Base-by-base conservation (phyloP, 64 coral and sea anemone species). In the Cladopsammia gracilis region DNA sequence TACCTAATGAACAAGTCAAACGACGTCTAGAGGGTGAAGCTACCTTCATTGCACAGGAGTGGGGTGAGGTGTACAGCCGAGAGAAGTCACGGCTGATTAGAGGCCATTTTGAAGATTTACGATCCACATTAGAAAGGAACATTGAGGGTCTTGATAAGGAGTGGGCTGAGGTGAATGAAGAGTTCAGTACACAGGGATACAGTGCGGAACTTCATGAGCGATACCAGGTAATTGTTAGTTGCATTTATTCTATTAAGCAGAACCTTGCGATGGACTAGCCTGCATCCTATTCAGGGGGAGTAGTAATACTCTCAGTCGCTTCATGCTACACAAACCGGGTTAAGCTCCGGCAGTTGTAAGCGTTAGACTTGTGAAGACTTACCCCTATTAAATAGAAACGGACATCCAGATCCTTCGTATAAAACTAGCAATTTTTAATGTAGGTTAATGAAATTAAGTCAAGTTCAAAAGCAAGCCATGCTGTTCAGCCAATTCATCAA, bases 1-100 rank as follows among this genome's bases (percentile, higher is more conserved):
- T 94, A 14, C 96, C 96, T 12, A 98, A 91, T 24, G 92, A 98
- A 58, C 82, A 94, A 77, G 79, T 94, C 49, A 98, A 94, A 68
- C 78, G 94, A 54, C 86, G 88, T 47, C 65, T 98, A 15, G 77
- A 61, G 79, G 73, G 61, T 20, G 87, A 89, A 57, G 73, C 83
- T 2, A 50, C 62, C 3, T 85, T 86, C 50, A 83, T 98, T 43
- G 75, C 81, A 15, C 92, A 98, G 34, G 92, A 94, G 64, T 98
- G 96, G 92, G 66, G 90, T 42, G 96, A 98, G 25, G 76, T 98
- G 42, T 98, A 91, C 76, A 88, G 58, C 71, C 87, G 84, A 16
- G 96, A 98, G 49, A 98, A 94, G 71, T 25, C 71, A n/a, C 90
- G 91, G 5, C 1, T 94, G 24, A 43, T 94, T 10, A 86, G 60